Evolutionary conservation across 2,888 invertebrate species (phyloP), one percentile per base, ranked within the genome.

Genomic region (Parnassius glacialis): DNA sequence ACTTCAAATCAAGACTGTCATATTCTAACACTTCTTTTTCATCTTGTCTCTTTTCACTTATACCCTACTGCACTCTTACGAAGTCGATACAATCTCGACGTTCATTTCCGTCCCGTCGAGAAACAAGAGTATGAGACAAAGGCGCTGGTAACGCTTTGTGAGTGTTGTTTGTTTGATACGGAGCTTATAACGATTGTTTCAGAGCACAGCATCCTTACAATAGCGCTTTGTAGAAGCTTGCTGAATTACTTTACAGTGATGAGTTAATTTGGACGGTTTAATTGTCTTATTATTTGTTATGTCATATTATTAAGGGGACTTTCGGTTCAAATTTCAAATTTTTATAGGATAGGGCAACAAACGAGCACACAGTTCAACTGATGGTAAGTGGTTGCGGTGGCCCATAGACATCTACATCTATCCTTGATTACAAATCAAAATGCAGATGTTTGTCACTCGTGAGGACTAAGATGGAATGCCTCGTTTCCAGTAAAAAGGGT

Each of bases 91-190:
- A 54, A 80, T 80, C 75, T 71, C 61, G 73, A 72, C 74, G 72
- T 69, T 64, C 75, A 75, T 75, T 76, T 79, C 76, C 77, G 75
- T 76, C 60, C 58, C 54, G 50, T 64, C 62, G 67, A 68, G 65
- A 68, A 75, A 75, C 74, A 74, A 75, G 73, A 69, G 67, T 64
- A 57, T 57, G 52, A 67, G 67, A 79, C 77, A 76, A 78, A 74
- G 57, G 73, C 69, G 34, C n/a, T 2, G 69, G 71, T 66, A 64
- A 65, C 10, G 44, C 44, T 51, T 57, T 57, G 12, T n/a, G 52
- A 57, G 56, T 52, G 60, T 44, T 55, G 55, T 51, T 44, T 9
- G 42, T 34, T 52, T 47, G 55, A 62, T 57, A 53, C 25, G 48
- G 43, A 42, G 56, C 52, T 52, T 56, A 52, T 61, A 57, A 61